These are phyloP conservation scores for Ooceraea biroi DNA, from an alignment of 1,140 invertebrate species.

Conservation along the genomic window DNA sequence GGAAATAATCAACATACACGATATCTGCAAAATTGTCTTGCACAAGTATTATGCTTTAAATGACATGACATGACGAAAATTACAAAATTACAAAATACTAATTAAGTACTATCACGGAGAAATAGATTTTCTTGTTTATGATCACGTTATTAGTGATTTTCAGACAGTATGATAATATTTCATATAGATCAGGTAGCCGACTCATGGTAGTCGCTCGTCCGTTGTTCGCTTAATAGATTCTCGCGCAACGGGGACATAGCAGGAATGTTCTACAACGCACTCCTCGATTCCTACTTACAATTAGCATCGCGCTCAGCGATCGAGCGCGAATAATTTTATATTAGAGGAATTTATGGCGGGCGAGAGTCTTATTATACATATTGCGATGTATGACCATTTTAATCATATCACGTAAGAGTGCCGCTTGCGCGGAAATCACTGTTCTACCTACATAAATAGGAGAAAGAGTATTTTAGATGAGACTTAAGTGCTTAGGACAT, in stretches of 20 bases:
- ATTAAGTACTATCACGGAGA: too few relatives aligned
- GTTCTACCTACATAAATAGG: constrained; percentile 59
- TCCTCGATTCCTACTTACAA: constrained; percentile 53
- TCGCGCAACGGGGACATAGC: constrained; percentile 10
- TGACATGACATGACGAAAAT: too few relatives aligned
- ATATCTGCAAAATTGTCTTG: too few relatives aligned
- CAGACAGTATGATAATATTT: not conserved
- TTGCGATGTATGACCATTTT: constrained; percentile 71
- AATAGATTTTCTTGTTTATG: not conserved
- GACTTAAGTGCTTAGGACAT: constrained; percentile 43
- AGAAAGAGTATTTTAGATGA: constrained; percentile 43
- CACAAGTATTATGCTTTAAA: too few relatives aligned
- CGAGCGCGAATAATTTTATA: constrained; percentile 83
- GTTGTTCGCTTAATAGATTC: constrained; percentile 27
- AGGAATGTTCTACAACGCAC: constrained; percentile 47
- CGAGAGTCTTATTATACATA: constrained; percentile 70
- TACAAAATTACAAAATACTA: too few relatives aligned
- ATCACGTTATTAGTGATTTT: not conserved
- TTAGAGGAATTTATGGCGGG: constrained; percentile 75
- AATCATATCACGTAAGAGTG: constrained; percentile 75
- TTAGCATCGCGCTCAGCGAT: constrained; percentile 56
- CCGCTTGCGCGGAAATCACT: constrained; percentile 45
- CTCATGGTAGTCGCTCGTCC: constrained; percentile 24
- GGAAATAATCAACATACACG: too few relatives aligned
- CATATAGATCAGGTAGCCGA: not conserved